phyloP scores from a whole-genome alignment of 2,888 invertebrate genomes.

The Stegophylla sp. region DNA sequence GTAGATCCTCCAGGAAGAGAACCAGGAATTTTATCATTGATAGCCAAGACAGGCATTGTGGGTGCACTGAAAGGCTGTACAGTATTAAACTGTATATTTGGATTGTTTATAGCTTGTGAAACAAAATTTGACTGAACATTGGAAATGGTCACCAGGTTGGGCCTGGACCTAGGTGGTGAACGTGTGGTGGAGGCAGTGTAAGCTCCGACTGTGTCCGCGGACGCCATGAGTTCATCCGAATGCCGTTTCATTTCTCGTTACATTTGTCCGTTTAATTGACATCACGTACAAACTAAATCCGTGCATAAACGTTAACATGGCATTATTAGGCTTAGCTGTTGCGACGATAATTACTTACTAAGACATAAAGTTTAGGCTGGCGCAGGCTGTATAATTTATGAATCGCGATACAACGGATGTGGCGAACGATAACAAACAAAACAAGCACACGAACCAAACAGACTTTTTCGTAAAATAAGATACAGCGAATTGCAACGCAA shows the following conservation, averaged over 20 bases:
- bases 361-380: conserved; percentile 32
- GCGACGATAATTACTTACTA: conserved; percentile 33
- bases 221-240: conserved; percentile 67
- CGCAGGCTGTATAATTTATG: conserved; percentile 13
- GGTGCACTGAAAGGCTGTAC: conserved; percentile 49
- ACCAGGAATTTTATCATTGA: conserved; percentile 58
- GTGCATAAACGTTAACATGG: conserved; percentile 41
- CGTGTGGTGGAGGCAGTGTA: conserved; percentile 60
- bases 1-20: conserved; percentile 53
- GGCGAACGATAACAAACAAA: conserved; percentile 45
- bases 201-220: conserved; percentile 64
- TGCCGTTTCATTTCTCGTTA: conserved; percentile 75
- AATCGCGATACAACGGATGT: conserved; percentile 25
- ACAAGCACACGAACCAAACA: conserved; percentile 32
- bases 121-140: conserved; percentile 58
- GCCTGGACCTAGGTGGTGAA: conserved; percentile 60
- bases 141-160: conserved; percentile 57
- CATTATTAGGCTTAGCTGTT: conserved; percentile 35
- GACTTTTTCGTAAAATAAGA: conserved; percentile 49
- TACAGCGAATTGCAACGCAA: conserved; percentile 56
- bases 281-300: conserved; percentile 50
- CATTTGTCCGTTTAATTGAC: conserved; percentile 65
- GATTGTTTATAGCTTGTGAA: conserved; percentile 58
- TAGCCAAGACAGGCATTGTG: conserved; percentile 56
- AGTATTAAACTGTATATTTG: conserved; percentile 55